phyloP scores from a whole-genome alignment of 1,140 invertebrate genomes.

The Campoletis sonorensis region DNA sequence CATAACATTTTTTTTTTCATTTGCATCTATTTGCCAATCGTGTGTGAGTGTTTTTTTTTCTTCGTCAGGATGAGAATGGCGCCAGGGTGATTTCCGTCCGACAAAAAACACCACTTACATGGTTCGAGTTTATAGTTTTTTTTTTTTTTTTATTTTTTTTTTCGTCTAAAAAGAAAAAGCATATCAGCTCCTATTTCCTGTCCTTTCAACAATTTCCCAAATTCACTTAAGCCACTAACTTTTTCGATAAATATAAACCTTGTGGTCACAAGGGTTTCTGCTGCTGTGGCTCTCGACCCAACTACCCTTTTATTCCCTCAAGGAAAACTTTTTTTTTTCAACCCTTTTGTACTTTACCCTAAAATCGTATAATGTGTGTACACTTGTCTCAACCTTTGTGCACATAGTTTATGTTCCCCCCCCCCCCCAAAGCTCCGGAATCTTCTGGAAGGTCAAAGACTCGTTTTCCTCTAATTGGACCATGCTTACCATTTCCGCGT shows the following conservation, averaged over 20 bases:
- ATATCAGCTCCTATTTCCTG: background rate
- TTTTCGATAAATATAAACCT: background rate
- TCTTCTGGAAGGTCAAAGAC: background rate
- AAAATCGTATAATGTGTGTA: background rate
- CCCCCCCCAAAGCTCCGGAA: background rate
- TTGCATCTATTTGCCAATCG: too few species aligned
- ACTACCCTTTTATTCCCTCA: background rate
- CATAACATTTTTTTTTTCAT: background rate
- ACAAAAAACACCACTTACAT: background rate
- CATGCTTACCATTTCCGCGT: too few species aligned
- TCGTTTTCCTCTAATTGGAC: too few species aligned
- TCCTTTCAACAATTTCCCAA: background rate
- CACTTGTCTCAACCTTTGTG: too few species aligned
- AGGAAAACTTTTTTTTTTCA: background rate
- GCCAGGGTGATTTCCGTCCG: background rate
- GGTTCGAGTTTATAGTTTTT: background rate
- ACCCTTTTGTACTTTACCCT: background rate
- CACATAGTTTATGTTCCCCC: too few species aligned
- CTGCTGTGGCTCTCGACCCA: background rate
- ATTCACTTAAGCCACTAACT: background rate
- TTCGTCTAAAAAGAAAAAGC: background rate
- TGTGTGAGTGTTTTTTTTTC: too few species aligned
- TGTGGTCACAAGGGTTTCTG: background rate
- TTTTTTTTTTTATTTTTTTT: constrained; percentile 16
- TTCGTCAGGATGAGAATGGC: background rate